phyloP scores from a whole-genome alignment of 1,140 invertebrate species.

The Pseudomyrmex concolor region DNA sequence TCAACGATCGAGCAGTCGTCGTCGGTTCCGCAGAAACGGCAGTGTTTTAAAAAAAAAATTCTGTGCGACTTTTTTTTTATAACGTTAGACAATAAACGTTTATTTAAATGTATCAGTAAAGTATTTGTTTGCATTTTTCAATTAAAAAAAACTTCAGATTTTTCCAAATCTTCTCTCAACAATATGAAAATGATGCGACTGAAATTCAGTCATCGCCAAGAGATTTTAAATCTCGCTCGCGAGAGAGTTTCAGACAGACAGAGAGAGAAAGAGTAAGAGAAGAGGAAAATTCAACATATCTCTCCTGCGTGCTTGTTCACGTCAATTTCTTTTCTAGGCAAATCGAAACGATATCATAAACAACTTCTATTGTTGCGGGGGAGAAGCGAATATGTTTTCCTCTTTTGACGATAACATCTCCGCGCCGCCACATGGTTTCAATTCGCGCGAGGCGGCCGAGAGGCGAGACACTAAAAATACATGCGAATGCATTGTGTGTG shows the following conservation, averaged over 20 bases:
- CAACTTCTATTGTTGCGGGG: not conserved
- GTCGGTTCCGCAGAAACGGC: not conserved
- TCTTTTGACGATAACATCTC: not conserved
- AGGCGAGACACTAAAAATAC: slow-evolving; percentile 26
- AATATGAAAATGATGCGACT: no score
- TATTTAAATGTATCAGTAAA: no score
- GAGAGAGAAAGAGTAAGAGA: no score
- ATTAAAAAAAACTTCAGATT: no score
- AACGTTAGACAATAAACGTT: no score
- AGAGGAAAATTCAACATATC: not conserved
- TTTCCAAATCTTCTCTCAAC: no score
- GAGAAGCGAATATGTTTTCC: not conserved
- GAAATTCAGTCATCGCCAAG: no score
- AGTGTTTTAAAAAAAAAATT: no score
- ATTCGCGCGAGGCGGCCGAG: not conserved
- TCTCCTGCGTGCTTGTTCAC: not conserved
- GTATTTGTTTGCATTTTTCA: no score
- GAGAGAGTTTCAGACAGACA: no score
- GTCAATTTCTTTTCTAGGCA: not conserved
- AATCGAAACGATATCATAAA: not conserved
- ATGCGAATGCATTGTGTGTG: not conserved
- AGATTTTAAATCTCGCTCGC: no score
- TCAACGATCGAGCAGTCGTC: not conserved
- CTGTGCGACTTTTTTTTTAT: no score
- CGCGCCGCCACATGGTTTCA: not conserved